Evolutionary conservation across 2,888 invertebrate species (phyloP), one percentile per base, ranked within the genome.

Genomic region (Sphaerophoria taeniata): DNA sequence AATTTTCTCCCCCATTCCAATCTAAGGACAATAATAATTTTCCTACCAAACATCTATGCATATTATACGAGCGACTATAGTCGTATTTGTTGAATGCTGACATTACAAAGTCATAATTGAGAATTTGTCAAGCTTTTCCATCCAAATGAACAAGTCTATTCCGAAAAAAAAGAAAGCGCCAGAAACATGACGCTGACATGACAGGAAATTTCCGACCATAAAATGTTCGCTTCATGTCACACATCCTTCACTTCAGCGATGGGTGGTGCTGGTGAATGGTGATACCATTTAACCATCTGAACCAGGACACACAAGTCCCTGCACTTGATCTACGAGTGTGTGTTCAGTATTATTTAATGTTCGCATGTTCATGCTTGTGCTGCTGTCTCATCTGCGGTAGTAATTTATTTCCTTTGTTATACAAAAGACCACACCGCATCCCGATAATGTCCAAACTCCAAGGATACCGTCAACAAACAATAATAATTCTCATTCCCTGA

Each of bases 131-230:
- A 43, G 39, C 14, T 72, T 51, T 24, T 36, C 55, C n/a, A 39
- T 51, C 49, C 63, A 63, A 63, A 47, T 63, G 45, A 63, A 63
- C 63, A 63, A 63, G 63, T 63, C 7, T 63, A 33, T 47, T 47
- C 63, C 9, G 1, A 39, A 14, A 43, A 43, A 43, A 43, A 61
- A 61, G 7, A 34, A 78, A 55, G n/a, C 12, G 4, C 36, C 47
- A 63, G 39, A 47, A 51, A 71, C 71, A 69, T 58, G 56, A 77
- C 77, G 56, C 56, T 65, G 63, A 78, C 71, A 75, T 58, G 75
- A 74, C 63, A 74, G 74, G 74, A 74, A 56, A 74, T 74, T 74
- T 65, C 74, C 49, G 58, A 67, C 45, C 58, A 71, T 78, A 56
- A 78, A 78, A 65, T 45, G 56, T 51, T 65, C 56, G 51, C 58